Conservation (phyloP, 2,113 vertebrate species). For the Gallinago undulata region DNA sequence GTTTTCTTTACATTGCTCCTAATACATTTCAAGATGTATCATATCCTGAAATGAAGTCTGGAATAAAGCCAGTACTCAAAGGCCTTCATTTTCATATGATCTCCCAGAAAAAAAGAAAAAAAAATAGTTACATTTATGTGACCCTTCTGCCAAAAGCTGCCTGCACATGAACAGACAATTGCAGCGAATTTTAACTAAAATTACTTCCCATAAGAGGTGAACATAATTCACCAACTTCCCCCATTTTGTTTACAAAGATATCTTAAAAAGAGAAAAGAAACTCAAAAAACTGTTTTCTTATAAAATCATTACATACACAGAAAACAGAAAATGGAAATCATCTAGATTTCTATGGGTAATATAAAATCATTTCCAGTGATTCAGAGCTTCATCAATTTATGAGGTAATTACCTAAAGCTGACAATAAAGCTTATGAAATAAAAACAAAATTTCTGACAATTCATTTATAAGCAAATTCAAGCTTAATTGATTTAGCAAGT, state of each 20-base stretch:
- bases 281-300: slow-evolving; percentile 61
- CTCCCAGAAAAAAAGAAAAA: background rate
- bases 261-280: slow-evolving; percentile 61
- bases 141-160: slow-evolving; percentile 67
- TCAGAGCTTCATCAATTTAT: slow-evolving; percentile 36
- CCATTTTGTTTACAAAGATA: slow-evolving; percentile 66
- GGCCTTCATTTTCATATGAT: slow-evolving; percentile 14
- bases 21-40: background rate
- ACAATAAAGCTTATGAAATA: background rate
- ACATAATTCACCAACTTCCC: slow-evolving; percentile 73
- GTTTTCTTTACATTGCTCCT: background rate
- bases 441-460: background rate
- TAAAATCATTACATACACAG: slow-evolving; percentile 71
- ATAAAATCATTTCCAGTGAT: background rate
- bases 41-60: background rate
- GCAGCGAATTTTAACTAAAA: slow-evolving; percentile 80
- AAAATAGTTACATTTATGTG: slow-evolving; percentile 61
- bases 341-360: slow-evolving; percentile 42
- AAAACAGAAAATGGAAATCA: slow-evolving; percentile 66
- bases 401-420: background rate
- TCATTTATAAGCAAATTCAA: background rate
- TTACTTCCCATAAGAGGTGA: slow-evolving; percentile 79
- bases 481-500: background rate
- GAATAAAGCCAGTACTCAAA: slow-evolving; percentile 16
- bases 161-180: slow-evolving; percentile 77